Percentiles rank a stretch among this genome's conserved stretches.
Conservation (phyloP, 2,113 vertebrate genomes). For the Lipotes vexillifer region DNA sequence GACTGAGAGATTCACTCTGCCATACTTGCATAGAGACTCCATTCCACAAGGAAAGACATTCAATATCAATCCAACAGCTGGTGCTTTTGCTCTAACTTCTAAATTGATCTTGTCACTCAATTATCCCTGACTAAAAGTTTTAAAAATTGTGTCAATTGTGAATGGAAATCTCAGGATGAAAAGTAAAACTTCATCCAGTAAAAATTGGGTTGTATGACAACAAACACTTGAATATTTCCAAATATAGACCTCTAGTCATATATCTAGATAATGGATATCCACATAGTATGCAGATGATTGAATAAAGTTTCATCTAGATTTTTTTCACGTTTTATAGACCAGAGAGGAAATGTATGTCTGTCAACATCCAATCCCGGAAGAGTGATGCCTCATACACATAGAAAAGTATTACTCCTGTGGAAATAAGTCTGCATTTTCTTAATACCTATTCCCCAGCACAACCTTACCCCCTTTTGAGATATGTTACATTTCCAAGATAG, state of each 20-base stretch:
- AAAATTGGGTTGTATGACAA: background rate
- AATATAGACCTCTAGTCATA: background rate
- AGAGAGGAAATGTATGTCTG: background rate
- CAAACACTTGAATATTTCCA: background rate
- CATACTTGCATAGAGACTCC: background rate
- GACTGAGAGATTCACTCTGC: background rate
- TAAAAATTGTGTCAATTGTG: background rate
- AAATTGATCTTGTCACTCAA: background rate
- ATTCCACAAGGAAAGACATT: background rate
- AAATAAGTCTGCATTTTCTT: background rate
- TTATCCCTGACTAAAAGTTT: background rate
- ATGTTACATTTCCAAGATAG: background rate
- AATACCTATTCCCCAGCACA: background rate
- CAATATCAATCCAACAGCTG: too few relatives aligned
- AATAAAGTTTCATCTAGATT: background rate
- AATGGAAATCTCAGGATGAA: background rate
- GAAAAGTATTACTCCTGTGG: background rate
- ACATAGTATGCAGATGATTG: too few relatives aligned
- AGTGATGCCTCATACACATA: background rate
- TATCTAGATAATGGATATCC: too few relatives aligned
- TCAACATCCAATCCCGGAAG: background rate
- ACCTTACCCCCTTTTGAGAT: background rate
- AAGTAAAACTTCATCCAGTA: background rate
- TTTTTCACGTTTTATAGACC: background rate
- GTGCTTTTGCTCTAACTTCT: background rate